These are phyloP conservation scores for Barnardius zonarius DNA, from an alignment of 2,113 vertebrate genomes.

Conservation along the genomic window DNA sequence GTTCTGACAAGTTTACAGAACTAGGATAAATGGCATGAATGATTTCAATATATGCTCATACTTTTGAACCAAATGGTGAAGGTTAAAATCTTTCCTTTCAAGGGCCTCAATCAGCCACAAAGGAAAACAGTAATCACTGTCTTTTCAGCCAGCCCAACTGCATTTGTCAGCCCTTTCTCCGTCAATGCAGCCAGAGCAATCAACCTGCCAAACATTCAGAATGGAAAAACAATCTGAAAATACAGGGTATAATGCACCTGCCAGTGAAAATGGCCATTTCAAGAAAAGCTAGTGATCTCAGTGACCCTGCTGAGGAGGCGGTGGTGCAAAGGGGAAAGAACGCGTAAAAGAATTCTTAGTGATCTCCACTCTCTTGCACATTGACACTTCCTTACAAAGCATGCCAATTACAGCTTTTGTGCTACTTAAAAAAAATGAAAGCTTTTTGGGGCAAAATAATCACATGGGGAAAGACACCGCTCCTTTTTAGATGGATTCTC, in stretches of 20 bases:
- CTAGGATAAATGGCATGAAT: conserved; percentile 96
- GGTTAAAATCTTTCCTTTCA: conserved; percentile 99
- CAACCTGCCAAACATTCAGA: conserved; percentile 99
- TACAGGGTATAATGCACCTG: conserved; percentile 99
- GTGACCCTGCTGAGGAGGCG: conserved; percentile 94
- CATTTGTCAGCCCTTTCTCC: conserved; percentile 96
- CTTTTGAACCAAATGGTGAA: conserved; percentile 97
- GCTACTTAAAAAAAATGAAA: conserved; percentile 96
- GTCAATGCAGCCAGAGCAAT: conserved; percentile 99
- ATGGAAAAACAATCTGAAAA: conserved; percentile 99
- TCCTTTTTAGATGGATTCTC: conserved; percentile 81
- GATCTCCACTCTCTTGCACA: conserved; percentile 95
- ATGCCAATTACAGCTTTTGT: conserved; percentile 99
- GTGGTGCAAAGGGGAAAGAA: conserved; percentile 86
- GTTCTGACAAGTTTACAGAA: conserved; percentile 99
- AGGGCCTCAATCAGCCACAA: conserved; percentile 99
- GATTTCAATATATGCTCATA: conserved; percentile 96
- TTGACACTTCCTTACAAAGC: conserved; percentile 98
- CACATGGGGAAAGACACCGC: conserved; percentile 78
- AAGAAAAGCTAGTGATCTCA: conserved; percentile 99
- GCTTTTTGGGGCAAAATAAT: conserved; percentile 90
- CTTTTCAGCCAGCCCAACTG: conserved; percentile 95
- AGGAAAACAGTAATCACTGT: conserved; percentile 99
- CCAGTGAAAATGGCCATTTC: conserved; percentile 99
- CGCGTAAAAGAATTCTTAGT: conserved; percentile 98